Base-by-base conservation (phyloP, 2,888 invertebrate genomes). In the Mesorhabditis belari region DNA sequence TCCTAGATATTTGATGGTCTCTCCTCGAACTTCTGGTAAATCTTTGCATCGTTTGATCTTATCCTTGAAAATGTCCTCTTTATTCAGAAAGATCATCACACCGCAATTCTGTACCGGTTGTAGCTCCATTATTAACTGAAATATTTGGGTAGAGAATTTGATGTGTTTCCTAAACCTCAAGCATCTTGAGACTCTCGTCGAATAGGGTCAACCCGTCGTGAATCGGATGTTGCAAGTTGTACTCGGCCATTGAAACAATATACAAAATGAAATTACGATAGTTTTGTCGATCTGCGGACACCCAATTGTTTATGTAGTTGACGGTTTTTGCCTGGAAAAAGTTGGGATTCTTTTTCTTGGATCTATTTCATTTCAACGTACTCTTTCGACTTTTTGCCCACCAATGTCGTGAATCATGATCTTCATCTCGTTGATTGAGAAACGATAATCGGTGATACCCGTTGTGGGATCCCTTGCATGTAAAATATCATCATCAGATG, bases 381-480 rank as follows among this genome's bases (percentile, higher is more conserved):
- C 73, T 49, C 70, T 55, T 60, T 77, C 77, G 3, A 67, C 67
- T 49, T 69, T 65, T 61, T 78, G 78, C 21, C 78, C 78, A 21
- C 78, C 78, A 61, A 77, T 75, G 62, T 78, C 78, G 55, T 71
- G 71, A 50, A 78, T 75, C 57, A 71, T 73, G 9, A 78, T 63
- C 23, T 63, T 61, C 55, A 70, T 60, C 6, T 65, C 65, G 49
- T 75, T 69, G 49, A 77, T 66, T 28, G 65, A 58, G 60, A 77
- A 76, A 25, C 73, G 70, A 62, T 75, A 77, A 51, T 70, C 68
- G 62, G 73, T 65, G 61, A 73, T 74, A n/a, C 74, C 73, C 9
- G 69, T 68, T 4, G 76, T 78, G 9, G 78, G 76, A 49, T 75
- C 68, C 6, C 77, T 65, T 19, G 68, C 65, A 52, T 77, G 72